Evolutionary conservation across 2,113 vertebrate genomes (phyloP), one percentile per base, ranked within the genome.

Genomic region (Bathybates hornii): DNA sequence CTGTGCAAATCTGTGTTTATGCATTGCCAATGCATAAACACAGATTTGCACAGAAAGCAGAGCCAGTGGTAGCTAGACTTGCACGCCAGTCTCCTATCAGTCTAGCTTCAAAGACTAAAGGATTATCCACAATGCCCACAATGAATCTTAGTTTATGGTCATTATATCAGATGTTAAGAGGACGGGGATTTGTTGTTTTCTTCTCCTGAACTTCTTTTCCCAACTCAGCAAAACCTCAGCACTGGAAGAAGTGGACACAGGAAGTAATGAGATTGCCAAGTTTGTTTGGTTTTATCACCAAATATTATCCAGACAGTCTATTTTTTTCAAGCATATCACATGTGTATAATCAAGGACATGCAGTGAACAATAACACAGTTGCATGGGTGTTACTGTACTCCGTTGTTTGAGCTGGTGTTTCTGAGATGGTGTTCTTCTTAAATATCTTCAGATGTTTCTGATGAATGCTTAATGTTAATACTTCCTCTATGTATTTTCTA

Each of bases 11-110:
- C 8, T 45, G 38, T 27, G 36, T 5, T 5, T 41, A 21, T 71
- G 4, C 38, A 9, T 24, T 29, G 7, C 0, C 2, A 43, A 21
- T 13, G 7, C 6, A 21, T 13, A 56, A 56, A 56, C 53, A 24
- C 54, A 57, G 54, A 2, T 61, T 61, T 61, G 57, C 14, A 76
- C 24, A 48, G 41, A 45, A 73, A 27, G 41, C 66, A 71, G 13
- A 43, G n/a, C 13, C 21, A 76, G 14, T 29, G 41, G 41, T 48
- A 76, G 24, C 21, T 7, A 29, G 14, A 76, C 41, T 48, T 0
- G 3, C 38, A 76, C 1, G 0, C 68, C 5, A 27, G 21, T 45
- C 41, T 48, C 5, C 1, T 16, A 0, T 41, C 66, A 43, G 36
- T 43, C n/a, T 43, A 13, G 19, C 66, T 10, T 45, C 0, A 73